Evolutionary conservation across 2,113 vertebrate species (phyloP).

Genomic region (Erythrolamprus reginae): DNA sequence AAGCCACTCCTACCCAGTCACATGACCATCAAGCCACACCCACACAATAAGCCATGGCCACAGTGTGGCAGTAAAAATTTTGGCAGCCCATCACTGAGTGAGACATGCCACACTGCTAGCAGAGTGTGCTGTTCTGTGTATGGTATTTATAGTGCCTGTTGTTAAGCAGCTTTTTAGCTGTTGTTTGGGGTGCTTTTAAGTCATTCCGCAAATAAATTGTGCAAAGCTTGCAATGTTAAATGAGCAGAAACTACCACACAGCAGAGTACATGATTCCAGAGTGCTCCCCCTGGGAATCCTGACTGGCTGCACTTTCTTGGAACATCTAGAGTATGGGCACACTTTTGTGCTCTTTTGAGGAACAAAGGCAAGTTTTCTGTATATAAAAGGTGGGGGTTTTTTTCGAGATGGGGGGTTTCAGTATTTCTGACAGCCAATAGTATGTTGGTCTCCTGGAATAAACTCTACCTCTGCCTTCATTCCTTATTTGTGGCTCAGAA

Average conservation of each 20-base stretch:
- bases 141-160: neutral
- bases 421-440: neutral
- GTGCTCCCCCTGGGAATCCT: neutral
- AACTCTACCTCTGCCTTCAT: neutral
- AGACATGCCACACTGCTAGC: too few relatives aligned
- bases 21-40: too few relatives aligned
- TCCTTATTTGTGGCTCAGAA: neutral
- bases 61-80: too few relatives aligned
- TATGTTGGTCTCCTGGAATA: neutral
- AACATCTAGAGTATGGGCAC: neutral
- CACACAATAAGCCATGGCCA: too few relatives aligned
- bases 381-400: too few relatives aligned
- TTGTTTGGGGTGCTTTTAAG: neutral
- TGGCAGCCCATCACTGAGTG: too few relatives aligned
- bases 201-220: neutral
- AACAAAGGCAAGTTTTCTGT: neutral
- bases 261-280: neutral
- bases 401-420: neutral
- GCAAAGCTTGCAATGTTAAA: neutral
- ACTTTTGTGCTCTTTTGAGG: neutral
- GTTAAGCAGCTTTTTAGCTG: neutral
- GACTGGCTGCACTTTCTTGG: neutral
- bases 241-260: neutral
- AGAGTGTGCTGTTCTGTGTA: neutral
- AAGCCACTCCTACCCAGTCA: too few relatives aligned